phyloP scores from a whole-genome alignment of 1,140 invertebrate species.

The Drosophila azteca region DNA sequence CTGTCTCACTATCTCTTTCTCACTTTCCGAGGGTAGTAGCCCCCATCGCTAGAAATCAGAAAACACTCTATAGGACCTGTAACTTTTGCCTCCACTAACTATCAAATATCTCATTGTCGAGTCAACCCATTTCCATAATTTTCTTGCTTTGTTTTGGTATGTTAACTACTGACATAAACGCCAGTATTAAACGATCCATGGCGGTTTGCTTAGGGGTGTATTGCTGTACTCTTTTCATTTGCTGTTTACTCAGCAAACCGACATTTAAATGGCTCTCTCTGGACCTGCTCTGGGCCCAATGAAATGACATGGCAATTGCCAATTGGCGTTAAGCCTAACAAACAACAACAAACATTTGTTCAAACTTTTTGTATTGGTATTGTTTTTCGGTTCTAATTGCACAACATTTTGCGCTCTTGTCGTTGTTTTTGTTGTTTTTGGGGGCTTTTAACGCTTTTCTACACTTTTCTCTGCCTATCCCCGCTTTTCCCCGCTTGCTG shows the following conservation, averaged over 20 bases:
- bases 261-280: conserved; percentile 56
- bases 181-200: no score
- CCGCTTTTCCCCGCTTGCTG: not conserved
- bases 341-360: conserved; percentile 47
- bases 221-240: not conserved
- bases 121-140: no score
- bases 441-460: conserved; percentile 36
- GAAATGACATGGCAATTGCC: conserved; percentile 59
- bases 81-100: no score
- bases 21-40: no score
- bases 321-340: conserved; percentile 50
- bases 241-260: conserved; percentile 24
- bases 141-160: no score
- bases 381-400: conserved; percentile 38
- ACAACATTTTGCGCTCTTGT: conserved; percentile 25
- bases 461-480: not conserved
- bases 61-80: no score
- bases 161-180: conserved; percentile 65
- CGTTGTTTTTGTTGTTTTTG: conserved; percentile 18
- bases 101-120: no score
- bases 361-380: conserved; percentile 66
- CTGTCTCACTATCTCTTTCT: no score
- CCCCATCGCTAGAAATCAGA: no score
- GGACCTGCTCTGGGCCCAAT: conserved; percentile 34
- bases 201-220: not conserved